These are phyloP conservation scores for Macrobrachium rosenbergii DNA, from an alignment of 1,140 invertebrate genomes.

Conservation along the genomic window DNA sequence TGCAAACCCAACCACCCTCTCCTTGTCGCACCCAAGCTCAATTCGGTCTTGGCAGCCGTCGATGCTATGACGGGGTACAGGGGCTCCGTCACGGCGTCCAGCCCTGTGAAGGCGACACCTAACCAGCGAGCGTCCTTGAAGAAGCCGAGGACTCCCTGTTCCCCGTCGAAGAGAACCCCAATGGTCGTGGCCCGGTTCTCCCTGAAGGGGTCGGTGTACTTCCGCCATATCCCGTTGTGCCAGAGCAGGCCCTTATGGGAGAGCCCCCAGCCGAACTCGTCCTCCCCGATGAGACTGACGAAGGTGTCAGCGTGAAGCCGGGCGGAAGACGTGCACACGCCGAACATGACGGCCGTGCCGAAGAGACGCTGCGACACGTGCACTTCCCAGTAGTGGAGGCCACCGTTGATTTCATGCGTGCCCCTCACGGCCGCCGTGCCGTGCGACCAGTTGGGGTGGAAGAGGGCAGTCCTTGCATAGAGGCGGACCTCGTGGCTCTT, in stretches of 20 bases:
- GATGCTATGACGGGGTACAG: conserved; percentile 81
- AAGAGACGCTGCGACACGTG: conserved; percentile 78
- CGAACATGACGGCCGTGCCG: conserved; percentile 85
- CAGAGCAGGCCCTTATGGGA: conserved; percentile 82
- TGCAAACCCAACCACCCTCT: conserved; percentile 79
- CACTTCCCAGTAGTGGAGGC: conserved; percentile 80
- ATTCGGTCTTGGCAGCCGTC: conserved; percentile 83
- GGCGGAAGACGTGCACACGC: conserved; percentile 77
- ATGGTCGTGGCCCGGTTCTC: conserved; percentile 80
- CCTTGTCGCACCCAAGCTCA: conserved; percentile 75
- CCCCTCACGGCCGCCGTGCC: conserved; percentile 81
- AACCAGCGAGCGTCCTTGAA: conserved; percentile 80
- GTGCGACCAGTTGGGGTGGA: conserved; percentile 84
- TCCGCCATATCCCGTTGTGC: conserved; percentile 76
- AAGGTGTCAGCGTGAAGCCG: conserved; percentile 78
- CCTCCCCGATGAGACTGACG: conserved; percentile 80
- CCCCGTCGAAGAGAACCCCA: conserved; percentile 79
- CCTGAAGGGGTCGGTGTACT: conserved; percentile 79
- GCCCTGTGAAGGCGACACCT: conserved; percentile 74
- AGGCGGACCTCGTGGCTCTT: conserved; percentile 78
- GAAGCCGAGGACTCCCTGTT: conserved; percentile 79
- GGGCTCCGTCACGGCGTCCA: conserved; percentile 73
- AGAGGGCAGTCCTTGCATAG: conserved; percentile 74
- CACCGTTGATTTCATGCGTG: conserved; percentile 77
- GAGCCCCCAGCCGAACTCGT: conserved; percentile 80